Conservation (phyloP, 2,888 invertebrate species). For the Saturnia japonica region DNA sequence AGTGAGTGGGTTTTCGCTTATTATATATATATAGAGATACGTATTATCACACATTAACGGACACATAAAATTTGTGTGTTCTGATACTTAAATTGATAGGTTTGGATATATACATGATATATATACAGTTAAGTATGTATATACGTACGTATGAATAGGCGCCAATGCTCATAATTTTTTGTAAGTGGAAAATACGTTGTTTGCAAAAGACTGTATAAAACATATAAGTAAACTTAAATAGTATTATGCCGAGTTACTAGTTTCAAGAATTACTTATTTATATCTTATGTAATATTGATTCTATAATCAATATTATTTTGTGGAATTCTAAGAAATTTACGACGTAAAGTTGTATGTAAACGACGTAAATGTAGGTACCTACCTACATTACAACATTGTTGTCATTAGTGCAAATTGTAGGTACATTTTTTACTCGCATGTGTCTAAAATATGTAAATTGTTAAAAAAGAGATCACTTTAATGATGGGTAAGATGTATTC, state of each 20-base stretch:
- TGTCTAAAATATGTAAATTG: no score
- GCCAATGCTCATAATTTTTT: background rate
- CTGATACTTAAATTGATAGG: background rate
- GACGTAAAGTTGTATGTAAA: background rate
- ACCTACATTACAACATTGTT: background rate
- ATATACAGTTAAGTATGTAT: no score
- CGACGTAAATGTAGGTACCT: no score
- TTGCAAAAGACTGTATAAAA: conserved; percentile 5
- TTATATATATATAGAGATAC: no score
- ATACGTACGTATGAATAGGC: background rate
- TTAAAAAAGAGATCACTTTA: no score
- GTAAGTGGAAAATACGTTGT: conserved; percentile 12
- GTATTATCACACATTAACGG: conserved; percentile 4
- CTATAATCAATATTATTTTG: background rate
- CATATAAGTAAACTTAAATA: background rate
- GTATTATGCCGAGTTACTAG: conserved; percentile 2
- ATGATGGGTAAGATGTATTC: no score
- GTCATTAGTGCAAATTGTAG: background rate
- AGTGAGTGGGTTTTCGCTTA: no score
- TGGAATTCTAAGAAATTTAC: background rate
- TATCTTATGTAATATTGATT: conserved; percentile 3
- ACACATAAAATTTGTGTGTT: background rate
- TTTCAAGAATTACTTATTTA: conserved; percentile 12
- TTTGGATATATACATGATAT: no score
- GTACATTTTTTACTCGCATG: no score